These are phyloP conservation scores for Mobula birostris DNA, from an alignment of 2,113 vertebrate species.

Conservation along the genomic window DNA sequence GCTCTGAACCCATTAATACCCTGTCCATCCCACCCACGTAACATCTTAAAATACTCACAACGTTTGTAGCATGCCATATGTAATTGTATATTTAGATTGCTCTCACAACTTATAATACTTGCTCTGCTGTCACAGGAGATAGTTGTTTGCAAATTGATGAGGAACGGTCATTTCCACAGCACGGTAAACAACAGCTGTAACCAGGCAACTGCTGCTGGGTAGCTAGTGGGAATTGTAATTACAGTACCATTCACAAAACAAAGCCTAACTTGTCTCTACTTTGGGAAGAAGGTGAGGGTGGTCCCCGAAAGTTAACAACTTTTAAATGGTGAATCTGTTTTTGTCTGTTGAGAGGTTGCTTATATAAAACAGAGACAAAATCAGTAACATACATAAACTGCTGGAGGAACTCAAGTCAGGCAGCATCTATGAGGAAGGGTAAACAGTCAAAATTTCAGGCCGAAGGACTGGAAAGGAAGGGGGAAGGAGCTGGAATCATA, in stretches of 20 bases:
- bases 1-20: background rate
- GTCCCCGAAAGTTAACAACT: background rate
- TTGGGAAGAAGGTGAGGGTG: background rate
- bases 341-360: background rate
- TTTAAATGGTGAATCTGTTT: background rate
- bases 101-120: background rate
- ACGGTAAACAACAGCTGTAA: slow-evolving; percentile 8
- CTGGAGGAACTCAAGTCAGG: no score
- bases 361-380: background rate
- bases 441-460: no score
- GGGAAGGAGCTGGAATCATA: no score
- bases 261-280: background rate
- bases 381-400: no score
- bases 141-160: slow-evolving; percentile 22
- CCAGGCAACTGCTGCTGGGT: slow-evolving; percentile 16
- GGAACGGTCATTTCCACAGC: background rate
- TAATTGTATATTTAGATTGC: no score
- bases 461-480: no score
- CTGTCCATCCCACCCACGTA: background rate
- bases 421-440: no score
- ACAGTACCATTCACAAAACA: background rate
- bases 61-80: background rate
- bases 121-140: slow-evolving; percentile 3
- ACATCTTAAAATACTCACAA: background rate
- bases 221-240: slow-evolving; percentile 10